Conservation (phyloP, 1,140 invertebrate species). For the Bilobella aurantiaca region DNA sequence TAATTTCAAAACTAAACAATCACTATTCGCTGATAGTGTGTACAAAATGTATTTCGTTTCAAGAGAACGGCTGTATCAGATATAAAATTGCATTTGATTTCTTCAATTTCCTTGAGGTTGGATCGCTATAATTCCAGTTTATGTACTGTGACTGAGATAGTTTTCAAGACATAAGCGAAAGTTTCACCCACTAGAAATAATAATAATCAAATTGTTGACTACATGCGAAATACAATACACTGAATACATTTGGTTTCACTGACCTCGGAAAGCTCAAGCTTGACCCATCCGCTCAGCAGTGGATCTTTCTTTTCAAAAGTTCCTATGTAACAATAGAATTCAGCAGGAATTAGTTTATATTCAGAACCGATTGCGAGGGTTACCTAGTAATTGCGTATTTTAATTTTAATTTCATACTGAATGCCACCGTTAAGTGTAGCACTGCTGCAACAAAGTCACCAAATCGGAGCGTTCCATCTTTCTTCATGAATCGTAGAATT, state of each 20-base stretch:
- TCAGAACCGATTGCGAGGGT: background rate
- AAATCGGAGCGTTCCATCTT: conserved; percentile 83
- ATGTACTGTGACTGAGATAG: no score
- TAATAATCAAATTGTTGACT: conserved; percentile 35
- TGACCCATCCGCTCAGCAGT: conserved; percentile 67
- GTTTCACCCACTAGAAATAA: conserved; percentile 63
- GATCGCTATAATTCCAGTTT: no score
- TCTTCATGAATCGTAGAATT: conserved; percentile 77
- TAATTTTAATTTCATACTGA: conserved; percentile 56
- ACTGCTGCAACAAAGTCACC: conserved; percentile 85
- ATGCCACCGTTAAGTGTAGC: conserved; percentile 74
- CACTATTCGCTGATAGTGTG: no score
- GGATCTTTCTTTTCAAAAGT: conserved; percentile 72
- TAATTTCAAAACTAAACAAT: no score
- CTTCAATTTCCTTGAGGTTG: no score
- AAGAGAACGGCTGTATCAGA: no score
- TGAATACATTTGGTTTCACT: background rate
- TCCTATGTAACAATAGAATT: conserved; percentile 51
- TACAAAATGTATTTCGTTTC: no score
- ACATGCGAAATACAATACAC: background rate
- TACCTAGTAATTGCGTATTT: conserved; percentile 12
- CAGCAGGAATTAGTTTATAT: background rate
- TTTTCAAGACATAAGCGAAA: conserved; percentile 33
- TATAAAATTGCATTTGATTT: no score
- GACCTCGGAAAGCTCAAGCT: conserved; percentile 67